Conservation (phyloP, 2,797 vertebrate genomes). For the Rhadinocentrus ornatus region DNA sequence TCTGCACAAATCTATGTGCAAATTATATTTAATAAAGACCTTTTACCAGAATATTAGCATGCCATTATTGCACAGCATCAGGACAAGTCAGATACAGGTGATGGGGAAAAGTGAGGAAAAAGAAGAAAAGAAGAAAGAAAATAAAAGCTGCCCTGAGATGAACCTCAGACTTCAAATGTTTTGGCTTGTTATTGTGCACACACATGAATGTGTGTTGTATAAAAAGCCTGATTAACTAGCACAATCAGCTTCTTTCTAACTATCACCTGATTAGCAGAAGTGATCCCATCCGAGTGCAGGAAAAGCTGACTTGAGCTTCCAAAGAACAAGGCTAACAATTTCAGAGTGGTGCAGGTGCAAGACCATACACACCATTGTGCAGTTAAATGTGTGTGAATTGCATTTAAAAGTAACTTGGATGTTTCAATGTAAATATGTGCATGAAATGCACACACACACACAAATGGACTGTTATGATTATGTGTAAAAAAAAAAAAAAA, state of each 20-base stretch:
- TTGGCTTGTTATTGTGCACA: constrained; percentile 1
- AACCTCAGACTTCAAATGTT: constrained; percentile 8
- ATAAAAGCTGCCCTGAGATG: constrained; percentile 29
- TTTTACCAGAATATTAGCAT: constrained; percentile 24
- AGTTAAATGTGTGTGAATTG: neutral
- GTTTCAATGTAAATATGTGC: neutral
- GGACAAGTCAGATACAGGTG: constrained; percentile 20
- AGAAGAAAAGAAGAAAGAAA: no score
- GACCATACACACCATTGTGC: constrained; percentile 5
- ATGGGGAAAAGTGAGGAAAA: no score
- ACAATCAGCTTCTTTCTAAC: constrained; percentile 56
- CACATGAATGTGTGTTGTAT: constrained; percentile 6
- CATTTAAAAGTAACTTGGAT: neutral
- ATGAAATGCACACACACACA: constrained; percentile 3
- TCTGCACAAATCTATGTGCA: constrained; percentile 6
- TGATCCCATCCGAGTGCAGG: constrained; percentile 44
- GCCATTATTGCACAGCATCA: constrained; percentile 16
- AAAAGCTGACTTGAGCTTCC: constrained; percentile 56
- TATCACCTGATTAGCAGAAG: constrained; percentile 35
- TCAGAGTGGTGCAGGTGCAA: constrained; percentile 23
- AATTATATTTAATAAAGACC: constrained; percentile 14
- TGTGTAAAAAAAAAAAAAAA: no score
- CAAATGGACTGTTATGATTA: constrained; percentile 33
- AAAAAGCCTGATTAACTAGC: constrained; percentile 50
- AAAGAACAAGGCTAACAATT: constrained; percentile 42